phyloP scores from a whole-genome alignment of 2,113 vertebrate genomes.

The Podilymbus podiceps region DNA sequence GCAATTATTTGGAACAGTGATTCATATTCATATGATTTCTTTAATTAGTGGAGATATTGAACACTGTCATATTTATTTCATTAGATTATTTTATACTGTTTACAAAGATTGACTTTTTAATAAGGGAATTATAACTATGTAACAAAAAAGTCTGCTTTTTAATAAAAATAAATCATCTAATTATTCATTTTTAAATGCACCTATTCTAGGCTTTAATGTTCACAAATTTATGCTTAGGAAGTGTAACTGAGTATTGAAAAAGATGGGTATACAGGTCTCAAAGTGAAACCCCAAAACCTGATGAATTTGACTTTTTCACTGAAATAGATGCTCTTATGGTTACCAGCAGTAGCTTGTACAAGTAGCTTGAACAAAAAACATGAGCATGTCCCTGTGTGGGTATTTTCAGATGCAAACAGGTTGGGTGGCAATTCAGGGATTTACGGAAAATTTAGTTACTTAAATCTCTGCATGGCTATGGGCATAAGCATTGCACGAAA shows the following conservation, averaged over 20 bases:
- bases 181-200: background rate
- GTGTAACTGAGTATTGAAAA: background rate
- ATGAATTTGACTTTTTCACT: background rate
- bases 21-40: background rate
- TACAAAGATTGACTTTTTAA: background rate
- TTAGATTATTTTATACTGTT: background rate
- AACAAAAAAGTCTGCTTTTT: background rate
- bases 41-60: constrained; percentile 13
- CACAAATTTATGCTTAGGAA: background rate
- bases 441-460: background rate
- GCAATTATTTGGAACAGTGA: constrained; percentile 12
- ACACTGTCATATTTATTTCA: background rate
- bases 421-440: background rate
- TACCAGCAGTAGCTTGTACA: background rate
- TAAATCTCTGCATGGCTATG: background rate
- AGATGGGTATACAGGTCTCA: background rate
- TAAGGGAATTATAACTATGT: background rate
- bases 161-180: background rate
- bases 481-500: background rate
- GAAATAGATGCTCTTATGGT: background rate
- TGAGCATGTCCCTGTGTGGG: background rate
- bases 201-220: background rate
- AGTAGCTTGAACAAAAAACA: background rate
- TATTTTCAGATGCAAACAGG: background rate
- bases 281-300: background rate